Evolutionary conservation across 1,140 invertebrate genomes (phyloP).

Genomic region (Drosophila watanabei): DNA sequence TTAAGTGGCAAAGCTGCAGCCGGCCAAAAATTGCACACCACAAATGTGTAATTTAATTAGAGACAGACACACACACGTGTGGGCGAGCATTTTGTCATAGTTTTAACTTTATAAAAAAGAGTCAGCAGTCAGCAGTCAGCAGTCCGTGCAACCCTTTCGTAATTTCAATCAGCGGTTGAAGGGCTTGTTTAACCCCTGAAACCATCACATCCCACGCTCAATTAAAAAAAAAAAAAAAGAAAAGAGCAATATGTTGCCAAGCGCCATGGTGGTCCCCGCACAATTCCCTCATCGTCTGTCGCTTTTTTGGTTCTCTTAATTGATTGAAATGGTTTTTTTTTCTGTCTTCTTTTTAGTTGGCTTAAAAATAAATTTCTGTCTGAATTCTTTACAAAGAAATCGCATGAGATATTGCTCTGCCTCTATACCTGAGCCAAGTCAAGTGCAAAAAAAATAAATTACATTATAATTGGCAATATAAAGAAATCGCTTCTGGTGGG

Average conservation of each 20-base stretch:
- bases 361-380: slow-evolving; percentile 25
- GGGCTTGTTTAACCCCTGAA: slow-evolving; percentile 36
- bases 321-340: slow-evolving; percentile 34
- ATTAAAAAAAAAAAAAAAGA: slow-evolving; percentile 9
- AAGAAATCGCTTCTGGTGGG: slow-evolving; percentile 5
- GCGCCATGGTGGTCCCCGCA: slow-evolving; percentile 30
- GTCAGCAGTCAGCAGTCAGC: neutral
- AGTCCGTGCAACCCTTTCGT: slow-evolving; percentile 1
- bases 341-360: slow-evolving; percentile 8
- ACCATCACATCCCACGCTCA: slow-evolving; percentile 39
- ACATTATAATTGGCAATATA: slow-evolving; percentile 45
- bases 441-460: slow-evolving; percentile 23
- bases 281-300: slow-evolving; percentile 12
- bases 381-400: slow-evolving; percentile 33
- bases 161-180: slow-evolving; percentile 32
- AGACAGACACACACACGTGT: slow-evolving; percentile 1
- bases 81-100: slow-evolving; percentile 35
- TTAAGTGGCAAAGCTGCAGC: slow-evolving; percentile 11
- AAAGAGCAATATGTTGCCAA: slow-evolving; percentile 25
- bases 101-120: slow-evolving; percentile 22
- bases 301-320: slow-evolving; percentile 41
- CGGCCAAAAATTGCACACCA: slow-evolving; percentile 13
- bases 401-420: slow-evolving; percentile 20
- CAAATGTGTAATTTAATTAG: slow-evolving; percentile 46
- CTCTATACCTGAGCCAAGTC: slow-evolving; percentile 25